These are phyloP conservation scores for Dufourea novaeangliae DNA, from an alignment of 1,140 invertebrate genomes.

Conservation along the genomic window DNA sequence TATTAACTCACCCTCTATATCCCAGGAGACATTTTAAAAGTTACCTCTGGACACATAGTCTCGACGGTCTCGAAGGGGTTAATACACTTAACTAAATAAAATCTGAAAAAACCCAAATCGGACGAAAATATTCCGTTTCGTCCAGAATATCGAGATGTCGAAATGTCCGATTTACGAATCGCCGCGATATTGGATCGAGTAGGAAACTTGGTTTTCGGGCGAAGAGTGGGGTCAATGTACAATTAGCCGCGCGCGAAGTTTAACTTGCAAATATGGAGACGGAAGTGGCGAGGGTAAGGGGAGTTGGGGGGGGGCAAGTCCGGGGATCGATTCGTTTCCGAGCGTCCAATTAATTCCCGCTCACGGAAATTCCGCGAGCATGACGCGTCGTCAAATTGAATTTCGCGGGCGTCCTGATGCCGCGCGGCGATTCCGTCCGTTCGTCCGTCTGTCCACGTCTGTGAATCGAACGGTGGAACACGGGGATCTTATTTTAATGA, in stretches of 20 bases:
- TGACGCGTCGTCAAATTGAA: slow-evolving; percentile 46
- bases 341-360: slow-evolving; percentile 48
- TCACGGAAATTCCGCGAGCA: slow-evolving; percentile 42
- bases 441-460: neutral
- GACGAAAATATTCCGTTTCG: too few species aligned
- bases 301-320: neutral
- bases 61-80: too few species aligned
- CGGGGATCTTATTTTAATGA: slow-evolving; percentile 43
- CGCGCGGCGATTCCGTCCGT: neutral
- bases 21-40: too few species aligned
- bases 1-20: too few species aligned
- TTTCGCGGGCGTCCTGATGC: slow-evolving; percentile 13
- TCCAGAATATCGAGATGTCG: too few species aligned
- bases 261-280: slow-evolving; percentile 47
- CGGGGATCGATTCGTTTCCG: slow-evolving; percentile 39
- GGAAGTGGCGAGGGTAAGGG: neutral
- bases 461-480: neutral
- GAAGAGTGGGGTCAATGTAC: slow-evolving; percentile 19
- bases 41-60: too few species aligned
- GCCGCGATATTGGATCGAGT: slow-evolving; percentile 6
- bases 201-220: slow-evolving; percentile 16
- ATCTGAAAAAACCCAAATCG: too few species aligned
- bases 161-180: too few species aligned
- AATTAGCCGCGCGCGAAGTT: slow-evolving; percentile 33
- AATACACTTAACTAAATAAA: too few species aligned